Conservation (phyloP, 2,113 vertebrate genomes). For the Oncorhynchus kisutch region DNA sequence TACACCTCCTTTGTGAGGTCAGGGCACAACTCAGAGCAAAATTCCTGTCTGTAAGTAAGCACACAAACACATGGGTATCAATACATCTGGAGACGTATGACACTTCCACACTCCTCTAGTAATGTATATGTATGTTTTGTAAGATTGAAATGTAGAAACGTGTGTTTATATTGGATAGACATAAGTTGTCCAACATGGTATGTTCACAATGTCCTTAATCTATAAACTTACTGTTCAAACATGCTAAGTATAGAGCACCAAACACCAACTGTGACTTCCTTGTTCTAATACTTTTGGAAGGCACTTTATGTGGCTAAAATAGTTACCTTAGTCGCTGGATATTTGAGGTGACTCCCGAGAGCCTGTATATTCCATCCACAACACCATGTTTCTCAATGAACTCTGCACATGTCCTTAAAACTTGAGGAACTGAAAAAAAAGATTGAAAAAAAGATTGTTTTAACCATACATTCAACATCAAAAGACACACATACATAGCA, state of each 20-base stretch:
- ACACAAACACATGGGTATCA: conserved; percentile 34
- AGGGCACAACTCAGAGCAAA: conserved; percentile 90
- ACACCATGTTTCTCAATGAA: conserved; percentile 96
- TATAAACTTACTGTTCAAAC: too few relatives aligned
- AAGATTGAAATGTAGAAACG: background rate
- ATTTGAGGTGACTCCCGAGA: conserved; percentile 96
- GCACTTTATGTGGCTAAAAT: background rate
- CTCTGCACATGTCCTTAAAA: conserved; percentile 92
- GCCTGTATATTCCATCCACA: conserved; percentile 96
- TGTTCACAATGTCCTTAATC: too few relatives aligned
- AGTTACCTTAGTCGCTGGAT: conserved; percentile 92
- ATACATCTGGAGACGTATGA: background rate
- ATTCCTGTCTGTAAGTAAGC: conserved; percentile 87
- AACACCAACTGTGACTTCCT: background rate
- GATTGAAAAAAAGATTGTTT: too few relatives aligned
- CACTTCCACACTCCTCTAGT: too few relatives aligned
- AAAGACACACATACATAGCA: too few relatives aligned
- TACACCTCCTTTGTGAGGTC: conserved; percentile 97
- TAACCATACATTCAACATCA: too few relatives aligned
- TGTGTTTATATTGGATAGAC: background rate
- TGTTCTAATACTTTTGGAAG: background rate
- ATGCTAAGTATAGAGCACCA: background rate
- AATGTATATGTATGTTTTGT: background rate
- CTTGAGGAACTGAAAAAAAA: conserved; percentile 84
- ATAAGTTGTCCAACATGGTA: too few relatives aligned